Conservation (phyloP, 2,888 invertebrate species). For the Microplitis deprimator region DNA sequence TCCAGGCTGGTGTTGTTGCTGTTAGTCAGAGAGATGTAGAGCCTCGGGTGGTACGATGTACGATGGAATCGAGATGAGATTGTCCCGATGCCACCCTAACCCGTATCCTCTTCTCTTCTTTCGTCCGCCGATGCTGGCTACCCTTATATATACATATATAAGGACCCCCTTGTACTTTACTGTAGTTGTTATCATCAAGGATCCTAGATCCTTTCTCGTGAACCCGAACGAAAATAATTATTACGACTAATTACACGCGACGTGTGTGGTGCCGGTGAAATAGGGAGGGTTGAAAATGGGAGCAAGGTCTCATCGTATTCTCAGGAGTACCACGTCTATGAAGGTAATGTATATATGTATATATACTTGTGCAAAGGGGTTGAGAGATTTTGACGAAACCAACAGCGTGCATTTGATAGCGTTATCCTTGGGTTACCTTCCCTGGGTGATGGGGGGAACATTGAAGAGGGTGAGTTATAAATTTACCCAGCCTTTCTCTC, state of each 20-base stretch:
- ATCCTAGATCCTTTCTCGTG: slow-evolving; percentile 46
- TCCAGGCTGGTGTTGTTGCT: no score
- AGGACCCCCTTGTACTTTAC: slow-evolving; percentile 25
- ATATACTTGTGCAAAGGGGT: slow-evolving; percentile 35
- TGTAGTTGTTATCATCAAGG: slow-evolving; percentile 39
- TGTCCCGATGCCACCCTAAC: slow-evolving; percentile 59
- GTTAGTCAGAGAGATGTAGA: slow-evolving; percentile 61
- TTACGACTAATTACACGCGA: slow-evolving; percentile 49
- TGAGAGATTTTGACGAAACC: slow-evolving; percentile 48
- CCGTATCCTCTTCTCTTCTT: slow-evolving; percentile 12
- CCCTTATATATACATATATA: slow-evolving; percentile 24
- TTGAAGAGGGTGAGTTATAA: slow-evolving; percentile 41
- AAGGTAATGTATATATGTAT: neutral
- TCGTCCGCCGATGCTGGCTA: neutral
- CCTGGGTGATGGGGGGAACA: slow-evolving; percentile 39
- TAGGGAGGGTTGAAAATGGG: slow-evolving; percentile 4
- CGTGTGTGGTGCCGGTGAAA: slow-evolving; percentile 37
- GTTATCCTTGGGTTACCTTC: slow-evolving; percentile 64
- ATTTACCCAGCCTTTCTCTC: slow-evolving; percentile 31
- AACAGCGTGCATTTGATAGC: slow-evolving; percentile 67
- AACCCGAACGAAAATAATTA: slow-evolving; percentile 50
- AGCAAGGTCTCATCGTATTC: slow-evolving; percentile 28
- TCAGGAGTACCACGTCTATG: slow-evolving; percentile 30
- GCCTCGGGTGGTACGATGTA: slow-evolving; percentile 69
- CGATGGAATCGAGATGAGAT: slow-evolving; percentile 71